phyloP scores from a whole-genome alignment of 2,113 vertebrate species.

The Serranochromis macrocephalus region DNA sequence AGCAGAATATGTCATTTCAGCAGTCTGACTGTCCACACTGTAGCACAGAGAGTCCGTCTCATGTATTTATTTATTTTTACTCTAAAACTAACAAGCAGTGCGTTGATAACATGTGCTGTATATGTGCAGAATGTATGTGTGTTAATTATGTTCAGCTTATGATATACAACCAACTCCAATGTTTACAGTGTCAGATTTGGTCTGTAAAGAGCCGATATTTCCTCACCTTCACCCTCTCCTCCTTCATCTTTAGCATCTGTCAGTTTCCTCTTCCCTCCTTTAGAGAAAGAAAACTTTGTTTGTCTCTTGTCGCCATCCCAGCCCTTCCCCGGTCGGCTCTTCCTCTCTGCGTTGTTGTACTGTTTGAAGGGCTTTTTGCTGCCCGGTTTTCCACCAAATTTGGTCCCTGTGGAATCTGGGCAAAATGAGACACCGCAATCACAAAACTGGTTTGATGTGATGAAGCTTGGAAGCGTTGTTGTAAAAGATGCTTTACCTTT shows the following conservation, averaged over 20 bases:
- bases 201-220: background rate
- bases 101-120: background rate
- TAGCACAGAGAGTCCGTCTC: background rate
- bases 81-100: background rate
- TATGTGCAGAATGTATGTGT: background rate
- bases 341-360: constrained; percentile 33
- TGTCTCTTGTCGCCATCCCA: constrained; percentile 22
- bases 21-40: background rate
- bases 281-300: constrained; percentile 29
- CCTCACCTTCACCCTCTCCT: constrained; percentile 9
- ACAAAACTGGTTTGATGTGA: background rate
- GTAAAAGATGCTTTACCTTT: constrained; percentile 48
- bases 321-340: constrained; percentile 17
- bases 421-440: background rate
- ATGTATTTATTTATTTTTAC: background rate
- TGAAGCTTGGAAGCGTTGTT: background rate
- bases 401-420: constrained; percentile 48
- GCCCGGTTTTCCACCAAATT: constrained; percentile 35
- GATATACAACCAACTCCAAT: background rate
- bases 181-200: background rate
- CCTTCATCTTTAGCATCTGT: background rate
- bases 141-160: background rate
- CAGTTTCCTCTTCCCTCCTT: constrained; percentile 38
- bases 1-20: background rate
- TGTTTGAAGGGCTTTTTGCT: constrained; percentile 60